Evolutionary conservation across 2,888 invertebrate species (phyloP).

Genomic region (Amblyteles armatorius): DNA sequence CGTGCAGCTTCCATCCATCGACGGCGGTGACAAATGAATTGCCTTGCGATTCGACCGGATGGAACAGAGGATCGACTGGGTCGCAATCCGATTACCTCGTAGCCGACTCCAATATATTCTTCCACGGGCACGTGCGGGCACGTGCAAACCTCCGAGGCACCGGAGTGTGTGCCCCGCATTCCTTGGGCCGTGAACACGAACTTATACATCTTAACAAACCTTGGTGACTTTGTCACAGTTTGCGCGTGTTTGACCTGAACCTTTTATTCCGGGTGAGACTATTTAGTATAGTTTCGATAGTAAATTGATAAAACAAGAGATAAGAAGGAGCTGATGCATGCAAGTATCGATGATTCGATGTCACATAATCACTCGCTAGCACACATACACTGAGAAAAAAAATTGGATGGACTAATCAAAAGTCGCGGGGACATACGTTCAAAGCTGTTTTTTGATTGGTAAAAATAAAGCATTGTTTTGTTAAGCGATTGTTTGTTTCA

Average conservation of each 20-base stretch:
- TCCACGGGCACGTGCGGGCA: slow-evolving; percentile 50
- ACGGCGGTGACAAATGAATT: slow-evolving; percentile 69
- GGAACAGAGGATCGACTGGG: slow-evolving; percentile 56
- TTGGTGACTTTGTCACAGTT: neutral
- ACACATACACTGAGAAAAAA: no score
- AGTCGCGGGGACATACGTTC: no score
- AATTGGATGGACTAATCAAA: no score
- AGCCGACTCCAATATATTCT: slow-evolving; percentile 53
- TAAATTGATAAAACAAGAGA: neutral
- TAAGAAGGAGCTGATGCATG: neutral
- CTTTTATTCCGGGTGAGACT: neutral
- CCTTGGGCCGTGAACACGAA: slow-evolving; percentile 21
- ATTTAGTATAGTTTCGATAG: neutral
- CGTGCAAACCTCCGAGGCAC: slow-evolving; percentile 32
- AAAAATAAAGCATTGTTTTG: no score
- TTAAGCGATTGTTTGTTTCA: no score
- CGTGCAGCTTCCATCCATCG: slow-evolving; percentile 39
- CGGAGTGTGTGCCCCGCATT: neutral
- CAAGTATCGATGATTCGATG: neutral
- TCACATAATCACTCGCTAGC: neutral
- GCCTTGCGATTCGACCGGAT: slow-evolving; percentile 61
- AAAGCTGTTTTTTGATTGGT: no score
- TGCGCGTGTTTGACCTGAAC: slow-evolving; percentile 9
- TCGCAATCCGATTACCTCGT: slow-evolving; percentile 68
- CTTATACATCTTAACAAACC: slow-evolving; percentile 39